Conservation (phyloP, 2,888 invertebrate genomes). For the Drosophila mercatorum region DNA sequence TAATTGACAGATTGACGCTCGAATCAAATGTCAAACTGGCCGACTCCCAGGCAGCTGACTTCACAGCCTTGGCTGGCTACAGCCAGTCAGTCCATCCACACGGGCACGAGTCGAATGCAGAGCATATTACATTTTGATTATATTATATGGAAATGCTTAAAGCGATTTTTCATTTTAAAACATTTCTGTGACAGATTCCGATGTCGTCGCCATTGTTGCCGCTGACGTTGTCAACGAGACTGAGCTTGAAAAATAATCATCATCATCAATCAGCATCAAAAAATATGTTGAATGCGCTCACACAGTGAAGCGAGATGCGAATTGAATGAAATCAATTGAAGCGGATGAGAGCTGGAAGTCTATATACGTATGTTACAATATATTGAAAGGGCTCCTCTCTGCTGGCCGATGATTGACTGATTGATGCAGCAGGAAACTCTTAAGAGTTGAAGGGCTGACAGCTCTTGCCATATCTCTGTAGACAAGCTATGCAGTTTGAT, state of each 20-base stretch:
- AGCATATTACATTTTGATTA: neutral
- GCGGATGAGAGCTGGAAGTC: neutral
- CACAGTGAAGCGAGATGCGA: neutral
- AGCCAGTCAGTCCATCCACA: neutral
- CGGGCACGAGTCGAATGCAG: too few relatives aligned
- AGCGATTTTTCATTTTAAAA: constrained; percentile 1
- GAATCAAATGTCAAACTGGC: neutral
- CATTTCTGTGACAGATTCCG: neutral
- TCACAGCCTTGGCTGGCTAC: neutral
- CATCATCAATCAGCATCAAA: constrained; percentile 16
- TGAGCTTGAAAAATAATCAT: constrained; percentile 11
- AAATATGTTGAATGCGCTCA: constrained; percentile 3
- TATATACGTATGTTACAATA: neutral
- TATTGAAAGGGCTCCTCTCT: neutral
- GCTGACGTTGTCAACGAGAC: constrained; percentile 7
- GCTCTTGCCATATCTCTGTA: neutral
- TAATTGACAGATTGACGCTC: neutral
- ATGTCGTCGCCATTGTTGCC: constrained; percentile 2
- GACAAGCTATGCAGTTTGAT: neutral
- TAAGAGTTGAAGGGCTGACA: neutral
- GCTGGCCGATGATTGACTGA: neutral
- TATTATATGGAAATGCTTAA: neutral
- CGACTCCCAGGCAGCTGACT: neutral
- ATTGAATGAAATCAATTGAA: neutral
- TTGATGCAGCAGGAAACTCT: neutral